A percentile compares a stretch with the other conserved stretches of the same genome.
These are phyloP conservation scores for Meiosimyza decipiens DNA, from an alignment of 2,888 invertebrate species.

Conservation along the genomic window DNA sequence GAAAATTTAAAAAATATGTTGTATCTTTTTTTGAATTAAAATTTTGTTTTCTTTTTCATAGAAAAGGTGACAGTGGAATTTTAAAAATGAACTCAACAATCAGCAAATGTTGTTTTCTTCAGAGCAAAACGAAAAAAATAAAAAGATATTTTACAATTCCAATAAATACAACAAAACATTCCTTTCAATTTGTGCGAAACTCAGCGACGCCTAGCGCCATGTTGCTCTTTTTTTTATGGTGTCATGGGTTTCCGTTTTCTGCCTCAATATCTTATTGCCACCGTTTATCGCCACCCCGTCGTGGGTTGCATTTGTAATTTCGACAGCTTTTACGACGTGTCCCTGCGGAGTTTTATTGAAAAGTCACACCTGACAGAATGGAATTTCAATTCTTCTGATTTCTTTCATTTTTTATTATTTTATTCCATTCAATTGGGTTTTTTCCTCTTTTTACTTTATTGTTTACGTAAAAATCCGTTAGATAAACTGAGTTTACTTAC, in stretches of 20 bases:
- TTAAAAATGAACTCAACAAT: too few species aligned
- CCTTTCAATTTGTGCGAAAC: too few species aligned
- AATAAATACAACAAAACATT: too few species aligned
- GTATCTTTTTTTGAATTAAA: too few species aligned
- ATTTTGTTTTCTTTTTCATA: too few species aligned
- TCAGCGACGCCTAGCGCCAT: not conserved
- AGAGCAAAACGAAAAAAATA: too few species aligned
- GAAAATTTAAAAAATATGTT: too few species aligned
- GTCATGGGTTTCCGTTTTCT: conserved; percentile 10
- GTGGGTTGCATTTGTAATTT: conserved; percentile 12
- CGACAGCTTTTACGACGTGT: conserved; percentile 13
- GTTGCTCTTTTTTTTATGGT: not conserved
- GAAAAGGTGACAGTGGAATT: too few species aligned
- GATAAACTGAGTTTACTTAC: too few species aligned
- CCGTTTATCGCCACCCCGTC: not conserved
- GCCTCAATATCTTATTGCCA: conserved; percentile 13
- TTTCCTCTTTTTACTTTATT: not conserved
- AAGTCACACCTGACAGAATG: conserved; percentile 11
- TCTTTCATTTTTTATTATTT: not conserved
- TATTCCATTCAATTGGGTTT: conserved; percentile 10
- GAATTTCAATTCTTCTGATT: not conserved
- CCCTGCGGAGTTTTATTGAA: conserved; percentile 17
- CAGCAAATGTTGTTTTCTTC: too few species aligned
- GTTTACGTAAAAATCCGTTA: not conserved
- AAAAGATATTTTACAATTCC: too few species aligned